Evolutionary conservation across 2,888 invertebrate genomes (phyloP).

Genomic region (Lampropteryx suffumata): DNA sequence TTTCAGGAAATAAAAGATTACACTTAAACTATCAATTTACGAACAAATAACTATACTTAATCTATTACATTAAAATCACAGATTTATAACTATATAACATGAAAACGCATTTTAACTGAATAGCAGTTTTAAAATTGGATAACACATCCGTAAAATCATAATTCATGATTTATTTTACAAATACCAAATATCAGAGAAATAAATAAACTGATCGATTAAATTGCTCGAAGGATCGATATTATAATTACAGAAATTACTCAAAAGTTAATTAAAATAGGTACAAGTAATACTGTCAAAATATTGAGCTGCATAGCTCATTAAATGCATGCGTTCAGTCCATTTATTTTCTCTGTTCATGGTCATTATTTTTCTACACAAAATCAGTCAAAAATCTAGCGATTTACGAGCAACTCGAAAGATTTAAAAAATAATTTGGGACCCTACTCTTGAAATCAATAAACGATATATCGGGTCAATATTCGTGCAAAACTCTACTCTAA

Average conservation of each 20-base stretch:
- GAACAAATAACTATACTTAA: constrained; percentile 1
- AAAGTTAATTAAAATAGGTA: too few species aligned
- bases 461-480: too few species aligned
- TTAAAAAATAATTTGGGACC: not conserved
- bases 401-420: not conserved
- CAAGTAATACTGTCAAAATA: too few species aligned
- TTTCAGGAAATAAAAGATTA: too few species aligned
- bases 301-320: not conserved
- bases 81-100: constrained; percentile 27
- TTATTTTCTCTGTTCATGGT: not conserved
- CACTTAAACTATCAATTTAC: constrained; percentile 7
- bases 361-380: constrained; percentile 42
- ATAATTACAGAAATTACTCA: too few species aligned
- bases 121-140: too few species aligned
- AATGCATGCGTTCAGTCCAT: not conserved
- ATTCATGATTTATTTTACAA: too few species aligned
- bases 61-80: constrained; percentile 31
- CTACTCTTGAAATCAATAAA: too few species aligned
- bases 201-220: not conserved
- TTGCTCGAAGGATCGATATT: too few species aligned
- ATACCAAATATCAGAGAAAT: not conserved
- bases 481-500: too few species aligned
- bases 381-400: constrained; percentile 55
- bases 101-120: constrained; percentile 14
- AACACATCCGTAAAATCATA: constrained; percentile 10